Evolutionary conservation across 2,888 invertebrate species (phyloP).

Genomic region (Apeira syringaria): DNA sequence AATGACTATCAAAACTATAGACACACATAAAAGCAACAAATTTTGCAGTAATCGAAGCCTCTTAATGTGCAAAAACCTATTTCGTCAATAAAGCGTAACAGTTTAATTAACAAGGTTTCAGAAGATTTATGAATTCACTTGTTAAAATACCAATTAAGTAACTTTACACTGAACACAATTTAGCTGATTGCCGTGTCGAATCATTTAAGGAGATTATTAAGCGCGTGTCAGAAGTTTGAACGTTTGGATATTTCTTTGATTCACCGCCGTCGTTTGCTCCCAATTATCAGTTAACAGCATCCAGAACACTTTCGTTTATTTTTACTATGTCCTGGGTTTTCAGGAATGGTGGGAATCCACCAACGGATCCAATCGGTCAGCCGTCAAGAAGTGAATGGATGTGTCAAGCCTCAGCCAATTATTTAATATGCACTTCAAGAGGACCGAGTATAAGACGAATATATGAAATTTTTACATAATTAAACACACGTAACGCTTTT

Average conservation of each 20-base stretch:
- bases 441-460: no score
- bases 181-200: conserved; percentile 15
- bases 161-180: neutral
- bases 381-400: conserved; percentile 23
- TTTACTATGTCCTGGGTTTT: neutral
- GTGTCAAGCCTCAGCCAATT: conserved; percentile 2
- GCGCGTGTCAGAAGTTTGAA: conserved; percentile 13
- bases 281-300: conserved; percentile 19
- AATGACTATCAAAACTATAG: no score
- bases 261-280: conserved; percentile 7
- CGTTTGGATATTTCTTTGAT: conserved; percentile 24
- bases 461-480: no score
- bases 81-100: neutral
- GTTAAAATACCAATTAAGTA: conserved; percentile 3
- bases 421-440: conserved; percentile 1
- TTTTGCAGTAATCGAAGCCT: neutral
- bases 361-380: conserved; percentile 17
- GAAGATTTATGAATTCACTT: neutral
- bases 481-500: no score
- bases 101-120: neutral
- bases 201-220: conserved; percentile 15
- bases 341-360: conserved; percentile 18
- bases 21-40: no score
- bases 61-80: neutral
- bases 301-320: neutral